Conservation (phyloP, 2,113 vertebrate species). For the Calypte anna region DNA sequence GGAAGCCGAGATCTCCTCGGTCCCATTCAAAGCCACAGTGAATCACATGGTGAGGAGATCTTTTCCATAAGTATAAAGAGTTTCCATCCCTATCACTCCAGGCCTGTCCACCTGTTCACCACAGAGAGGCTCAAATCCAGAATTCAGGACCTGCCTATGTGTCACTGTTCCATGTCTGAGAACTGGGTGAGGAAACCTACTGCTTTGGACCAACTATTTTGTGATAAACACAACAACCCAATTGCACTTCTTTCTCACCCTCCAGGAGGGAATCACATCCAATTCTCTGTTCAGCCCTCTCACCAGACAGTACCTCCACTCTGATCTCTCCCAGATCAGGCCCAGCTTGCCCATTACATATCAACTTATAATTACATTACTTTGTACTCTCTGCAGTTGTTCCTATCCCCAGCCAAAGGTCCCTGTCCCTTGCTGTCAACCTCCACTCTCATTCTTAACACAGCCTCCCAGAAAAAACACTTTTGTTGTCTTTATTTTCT, state of each 20-base stretch:
- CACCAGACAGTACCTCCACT: not conserved
- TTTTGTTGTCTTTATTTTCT: not conserved
- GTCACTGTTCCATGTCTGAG: not conserved
- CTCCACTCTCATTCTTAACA: not conserved
- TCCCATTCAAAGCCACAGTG: not conserved
- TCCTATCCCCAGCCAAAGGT: not conserved
- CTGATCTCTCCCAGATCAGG: not conserved
- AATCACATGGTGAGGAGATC: accelerated
- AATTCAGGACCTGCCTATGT: not conserved
- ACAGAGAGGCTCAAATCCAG: not conserved
- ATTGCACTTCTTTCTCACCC: not conserved
- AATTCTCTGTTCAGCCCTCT: not conserved
- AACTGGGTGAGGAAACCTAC: not conserved
- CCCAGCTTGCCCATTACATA: not conserved
- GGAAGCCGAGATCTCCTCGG: not conserved
- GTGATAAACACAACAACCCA: not conserved
- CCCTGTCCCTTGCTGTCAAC: not conserved
- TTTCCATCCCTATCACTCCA: not conserved
- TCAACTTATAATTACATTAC: not conserved
- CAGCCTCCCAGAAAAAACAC: not conserved
- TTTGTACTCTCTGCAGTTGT: not conserved
- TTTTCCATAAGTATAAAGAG: not conserved
- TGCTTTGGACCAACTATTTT: not conserved
- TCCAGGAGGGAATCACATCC: not conserved
- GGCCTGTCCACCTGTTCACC: not conserved